phyloP scores from a whole-genome alignment of 2,113 vertebrate species.

The Oxyura jamaicensis region DNA sequence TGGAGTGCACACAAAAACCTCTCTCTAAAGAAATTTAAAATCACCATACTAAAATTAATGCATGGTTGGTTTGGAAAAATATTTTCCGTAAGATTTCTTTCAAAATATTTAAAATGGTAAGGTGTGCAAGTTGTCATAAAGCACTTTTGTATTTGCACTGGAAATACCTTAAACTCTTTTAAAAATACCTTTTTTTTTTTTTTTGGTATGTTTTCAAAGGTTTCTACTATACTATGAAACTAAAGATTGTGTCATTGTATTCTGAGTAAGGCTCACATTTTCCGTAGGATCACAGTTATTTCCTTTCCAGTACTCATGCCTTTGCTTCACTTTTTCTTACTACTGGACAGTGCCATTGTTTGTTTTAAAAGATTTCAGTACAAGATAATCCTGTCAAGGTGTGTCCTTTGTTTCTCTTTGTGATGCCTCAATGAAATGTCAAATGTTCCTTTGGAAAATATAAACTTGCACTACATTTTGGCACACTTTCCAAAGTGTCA shows the following conservation, averaged over 20 bases:
- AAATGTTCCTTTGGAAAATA: conserved; percentile 28
- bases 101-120: background rate
- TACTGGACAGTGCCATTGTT: background rate
- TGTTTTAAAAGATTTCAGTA: conserved; percentile 28
- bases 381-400: conserved; percentile 27
- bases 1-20: background rate
- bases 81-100: background rate
- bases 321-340: background rate
- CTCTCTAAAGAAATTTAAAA: background rate
- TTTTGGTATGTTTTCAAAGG: background rate
- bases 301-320: background rate
- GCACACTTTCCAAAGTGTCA: background rate
- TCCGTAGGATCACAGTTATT: background rate
- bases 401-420: conserved; percentile 14
- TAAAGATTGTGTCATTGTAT: background rate
- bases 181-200: background rate
- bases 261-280: background rate
- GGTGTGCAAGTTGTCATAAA: background rate
- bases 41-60: background rate
- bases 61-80: background rate
- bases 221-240: background rate
- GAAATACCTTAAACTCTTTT: background rate
- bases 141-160: background rate
- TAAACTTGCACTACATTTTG: conserved; percentile 31
- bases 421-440: conserved; percentile 23